Percentiles rank a stretch among this genome's conserved stretches.
These are phyloP conservation scores for Zaprionus capensis DNA, from an alignment of 1,140 invertebrate species.

Conservation along the genomic window DNA sequence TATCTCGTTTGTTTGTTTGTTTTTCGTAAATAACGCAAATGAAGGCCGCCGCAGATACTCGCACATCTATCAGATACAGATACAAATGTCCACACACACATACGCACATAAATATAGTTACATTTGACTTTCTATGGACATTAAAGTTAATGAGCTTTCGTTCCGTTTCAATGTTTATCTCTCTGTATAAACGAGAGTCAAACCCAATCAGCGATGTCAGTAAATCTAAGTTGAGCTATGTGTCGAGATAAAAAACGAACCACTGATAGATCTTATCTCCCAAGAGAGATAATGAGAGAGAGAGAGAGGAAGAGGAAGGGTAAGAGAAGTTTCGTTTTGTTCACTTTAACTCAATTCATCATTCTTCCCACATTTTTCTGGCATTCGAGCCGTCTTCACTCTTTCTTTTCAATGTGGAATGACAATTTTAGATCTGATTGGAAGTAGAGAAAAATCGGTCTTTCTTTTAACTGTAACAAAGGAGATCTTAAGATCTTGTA, in stretches of 20 bases:
- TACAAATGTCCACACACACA: not conserved
- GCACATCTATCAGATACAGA: conserved; percentile 9
- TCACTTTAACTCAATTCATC: not conserved
- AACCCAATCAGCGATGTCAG: conserved; percentile 14
- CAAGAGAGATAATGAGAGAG: not conserved
- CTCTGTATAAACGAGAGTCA: conserved; percentile 50
- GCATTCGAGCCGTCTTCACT: not conserved
- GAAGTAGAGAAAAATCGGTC: not conserved
- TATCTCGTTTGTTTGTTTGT: conserved; percentile 48
- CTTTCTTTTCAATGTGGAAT: not conserved
- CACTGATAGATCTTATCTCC: conserved; percentile 1
- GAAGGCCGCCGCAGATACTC: conserved; percentile 52
- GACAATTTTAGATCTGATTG: not conserved
- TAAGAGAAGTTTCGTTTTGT: conserved; percentile 9
- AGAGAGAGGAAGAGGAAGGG: not conserved
- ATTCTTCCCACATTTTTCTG: not conserved
- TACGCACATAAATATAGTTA: conserved; percentile 1
- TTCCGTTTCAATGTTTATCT: conserved; percentile 60
- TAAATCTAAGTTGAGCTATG: conserved; percentile 18
- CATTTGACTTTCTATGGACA: conserved; percentile 67
- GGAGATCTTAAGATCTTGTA: too few relatives aligned
- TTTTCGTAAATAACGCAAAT: conserved; percentile 64
- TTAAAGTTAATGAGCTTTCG: conserved; percentile 72
- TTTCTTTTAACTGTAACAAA: too few relatives aligned
- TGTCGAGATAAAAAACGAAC: conserved; percentile 4